phyloP scores from a whole-genome alignment of 2,888 invertebrate species.

The Nephrotoma appendiculata region DNA sequence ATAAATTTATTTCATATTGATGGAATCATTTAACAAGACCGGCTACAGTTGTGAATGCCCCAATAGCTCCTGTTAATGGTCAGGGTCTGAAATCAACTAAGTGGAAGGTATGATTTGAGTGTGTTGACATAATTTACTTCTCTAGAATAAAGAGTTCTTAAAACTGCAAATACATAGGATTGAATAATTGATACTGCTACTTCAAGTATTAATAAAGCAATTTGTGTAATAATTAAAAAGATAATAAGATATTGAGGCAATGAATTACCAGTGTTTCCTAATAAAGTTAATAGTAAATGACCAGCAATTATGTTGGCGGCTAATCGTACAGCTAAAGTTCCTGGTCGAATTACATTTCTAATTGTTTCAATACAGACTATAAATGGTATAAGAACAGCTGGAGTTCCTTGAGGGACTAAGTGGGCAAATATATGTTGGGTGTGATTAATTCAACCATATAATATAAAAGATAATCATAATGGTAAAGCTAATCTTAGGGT shows the following conservation, averaged over 20 bases:
- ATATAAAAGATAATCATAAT: conserved; percentile 48
- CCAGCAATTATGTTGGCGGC: conserved; percentile 47
- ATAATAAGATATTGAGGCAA: conserved; percentile 14
- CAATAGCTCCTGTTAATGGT: conserved; percentile 14
- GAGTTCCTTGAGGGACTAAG: conserved; percentile 53
- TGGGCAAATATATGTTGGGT: conserved; percentile 49
- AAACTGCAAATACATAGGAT: too few species aligned
- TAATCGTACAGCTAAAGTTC: conserved; percentile 36
- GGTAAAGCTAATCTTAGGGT: too few species aligned
- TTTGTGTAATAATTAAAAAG: conserved; percentile 29
- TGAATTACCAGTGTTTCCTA: conserved; percentile 34
- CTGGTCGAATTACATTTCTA: conserved; percentile 49
- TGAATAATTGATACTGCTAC: conserved; percentile 37
- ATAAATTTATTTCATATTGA: conserved; percentile 25
- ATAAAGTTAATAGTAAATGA: conserved; percentile 47
- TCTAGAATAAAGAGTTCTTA: too few species aligned
- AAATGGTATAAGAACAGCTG: conserved; percentile 47
- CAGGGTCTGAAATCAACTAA: neutral
- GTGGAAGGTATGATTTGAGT: conserved; percentile 10
- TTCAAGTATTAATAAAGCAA: conserved; percentile 35
- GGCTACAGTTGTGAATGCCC: conserved; percentile 39
- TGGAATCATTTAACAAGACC: conserved; percentile 49
- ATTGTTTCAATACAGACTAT: conserved; percentile 62
- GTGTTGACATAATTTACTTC: too few species aligned
- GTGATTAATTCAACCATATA: conserved; percentile 48